Evolutionary conservation across 2,888 invertebrate species (phyloP).

Genomic region (Encarsia formosa): DNA sequence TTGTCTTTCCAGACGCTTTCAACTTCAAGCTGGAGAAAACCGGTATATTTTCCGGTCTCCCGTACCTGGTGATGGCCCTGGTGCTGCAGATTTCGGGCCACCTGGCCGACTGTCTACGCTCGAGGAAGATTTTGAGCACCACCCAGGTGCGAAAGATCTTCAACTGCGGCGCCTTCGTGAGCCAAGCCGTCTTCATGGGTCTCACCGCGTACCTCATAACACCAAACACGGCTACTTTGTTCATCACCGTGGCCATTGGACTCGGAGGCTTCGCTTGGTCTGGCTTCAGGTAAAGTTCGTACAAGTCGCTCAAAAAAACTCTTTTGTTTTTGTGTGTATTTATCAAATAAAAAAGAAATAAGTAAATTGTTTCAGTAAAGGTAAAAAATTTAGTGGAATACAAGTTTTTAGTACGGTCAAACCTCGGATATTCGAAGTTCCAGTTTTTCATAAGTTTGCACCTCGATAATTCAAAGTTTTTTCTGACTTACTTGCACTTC

Average conservation of each 20-base stretch:
- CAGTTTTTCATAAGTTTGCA: too few species aligned
- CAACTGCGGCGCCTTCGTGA: conserved; percentile 70
- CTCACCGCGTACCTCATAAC: conserved; percentile 71
- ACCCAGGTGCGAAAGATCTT: conserved; percentile 73
- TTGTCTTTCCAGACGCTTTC: conserved; percentile 67
- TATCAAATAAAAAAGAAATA: too few species aligned
- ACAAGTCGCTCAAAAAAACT: too few species aligned
- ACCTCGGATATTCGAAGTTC: too few species aligned
- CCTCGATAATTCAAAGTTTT: too few species aligned
- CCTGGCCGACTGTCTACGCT: conserved; percentile 73
- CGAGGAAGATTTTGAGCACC: conserved; percentile 62
- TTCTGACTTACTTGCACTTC: too few species aligned
- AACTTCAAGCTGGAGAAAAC: conserved; percentile 72
- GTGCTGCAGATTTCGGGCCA: conserved; percentile 77
- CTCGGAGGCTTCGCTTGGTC: conserved; percentile 91
- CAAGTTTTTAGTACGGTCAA: too few species aligned
- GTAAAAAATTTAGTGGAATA: too few species aligned
- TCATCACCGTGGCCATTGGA: conserved; percentile 82
- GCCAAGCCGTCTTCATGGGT: conserved; percentile 84
- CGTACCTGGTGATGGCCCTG: conserved; percentile 84
- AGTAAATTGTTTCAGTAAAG: too few species aligned
- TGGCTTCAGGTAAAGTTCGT: conserved; percentile 71
- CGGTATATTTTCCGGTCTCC: conserved; percentile 80
- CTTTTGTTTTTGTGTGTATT: too few species aligned
- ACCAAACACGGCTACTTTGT: conserved; percentile 69